These are phyloP conservation scores for Prunella strophiata DNA, from an alignment of 2,797 vertebrate species.

Conservation along the genomic window DNA sequence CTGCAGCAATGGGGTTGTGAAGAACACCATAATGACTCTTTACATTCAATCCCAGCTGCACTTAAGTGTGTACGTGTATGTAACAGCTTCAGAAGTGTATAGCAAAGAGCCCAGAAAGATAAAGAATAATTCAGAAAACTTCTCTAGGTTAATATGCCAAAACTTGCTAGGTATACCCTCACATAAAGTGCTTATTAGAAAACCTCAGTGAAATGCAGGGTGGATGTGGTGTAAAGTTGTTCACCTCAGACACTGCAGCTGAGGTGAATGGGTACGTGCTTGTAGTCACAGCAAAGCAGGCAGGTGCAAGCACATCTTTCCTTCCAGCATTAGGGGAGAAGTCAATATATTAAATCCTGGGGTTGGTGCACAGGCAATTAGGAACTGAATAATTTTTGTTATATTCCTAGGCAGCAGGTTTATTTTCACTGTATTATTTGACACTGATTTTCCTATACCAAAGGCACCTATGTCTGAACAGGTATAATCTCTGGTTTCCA, in stretches of 20 bases:
- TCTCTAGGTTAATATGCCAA: constrained; percentile 8
- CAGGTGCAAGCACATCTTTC: neutral
- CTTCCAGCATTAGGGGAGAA: neutral
- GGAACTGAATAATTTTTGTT: neutral
- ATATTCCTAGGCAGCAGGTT: neutral
- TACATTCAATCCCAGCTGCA: neutral
- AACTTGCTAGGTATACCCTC: neutral
- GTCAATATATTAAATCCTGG: neutral
- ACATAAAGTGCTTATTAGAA: neutral
- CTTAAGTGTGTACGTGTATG: neutral
- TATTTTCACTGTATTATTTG: neutral
- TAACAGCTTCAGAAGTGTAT: neutral
- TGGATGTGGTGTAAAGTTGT: neutral
- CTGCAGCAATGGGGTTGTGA: neutral
- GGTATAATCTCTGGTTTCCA: neutral
- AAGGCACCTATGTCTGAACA: neutral
- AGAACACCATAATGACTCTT: constrained; percentile 29
- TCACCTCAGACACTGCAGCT: neutral
- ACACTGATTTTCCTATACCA: neutral
- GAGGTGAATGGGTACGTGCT: neutral
- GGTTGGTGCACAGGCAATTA: neutral
- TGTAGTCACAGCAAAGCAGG: neutral
- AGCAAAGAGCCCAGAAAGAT: neutral
- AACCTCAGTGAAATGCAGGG: neutral
- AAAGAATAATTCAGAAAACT: constrained; percentile 13